A percentile compares a stretch with the other conserved stretches of the same genome.
Evolutionary conservation across 2,797 vertebrate genomes (phyloP).

Genomic region (Acropternis orthonyx): DNA sequence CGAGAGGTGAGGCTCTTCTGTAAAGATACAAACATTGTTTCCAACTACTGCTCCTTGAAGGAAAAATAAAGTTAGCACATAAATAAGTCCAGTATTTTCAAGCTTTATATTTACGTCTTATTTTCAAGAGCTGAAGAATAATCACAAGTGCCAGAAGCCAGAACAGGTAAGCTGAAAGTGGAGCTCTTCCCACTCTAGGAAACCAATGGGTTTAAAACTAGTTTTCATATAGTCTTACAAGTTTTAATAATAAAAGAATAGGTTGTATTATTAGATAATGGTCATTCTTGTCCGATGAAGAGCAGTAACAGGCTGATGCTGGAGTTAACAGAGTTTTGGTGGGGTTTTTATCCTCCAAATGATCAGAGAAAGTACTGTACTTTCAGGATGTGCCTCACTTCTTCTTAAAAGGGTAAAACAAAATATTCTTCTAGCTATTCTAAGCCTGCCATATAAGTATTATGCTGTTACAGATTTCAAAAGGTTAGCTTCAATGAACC

Average conservation of each 20-base stretch:
- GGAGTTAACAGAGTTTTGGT: conserved; percentile 53
- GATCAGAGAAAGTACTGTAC: conserved; percentile 66
- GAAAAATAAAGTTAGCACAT: neutral
- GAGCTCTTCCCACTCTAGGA: neutral
- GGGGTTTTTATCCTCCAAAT: neutral
- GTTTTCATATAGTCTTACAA: neutral
- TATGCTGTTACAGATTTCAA: conserved; percentile 82
- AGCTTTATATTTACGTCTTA: neutral
- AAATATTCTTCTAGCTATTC: conserved; percentile 66
- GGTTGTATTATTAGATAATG: conserved; percentile 12
- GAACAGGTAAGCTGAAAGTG: neutral
- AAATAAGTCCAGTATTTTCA: neutral
- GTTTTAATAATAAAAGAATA: conserved; percentile 31
- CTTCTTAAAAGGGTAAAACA: conserved; percentile 70
- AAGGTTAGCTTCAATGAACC: conserved; percentile 89
- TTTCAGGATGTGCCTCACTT: conserved; percentile 47
- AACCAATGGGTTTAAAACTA: conserved; percentile 2
- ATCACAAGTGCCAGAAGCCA: neutral
- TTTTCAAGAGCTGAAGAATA: neutral
- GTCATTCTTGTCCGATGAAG: conserved; percentile 19
- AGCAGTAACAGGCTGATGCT: conserved; percentile 34
- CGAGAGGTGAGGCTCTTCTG: neutral
- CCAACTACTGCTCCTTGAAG: neutral
- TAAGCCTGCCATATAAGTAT: conserved; percentile 76
- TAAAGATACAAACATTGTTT: neutral